Evolutionary conservation across 1,140 invertebrate species (phyloP).

Genomic region (Metopolophium dirhodum): DNA sequence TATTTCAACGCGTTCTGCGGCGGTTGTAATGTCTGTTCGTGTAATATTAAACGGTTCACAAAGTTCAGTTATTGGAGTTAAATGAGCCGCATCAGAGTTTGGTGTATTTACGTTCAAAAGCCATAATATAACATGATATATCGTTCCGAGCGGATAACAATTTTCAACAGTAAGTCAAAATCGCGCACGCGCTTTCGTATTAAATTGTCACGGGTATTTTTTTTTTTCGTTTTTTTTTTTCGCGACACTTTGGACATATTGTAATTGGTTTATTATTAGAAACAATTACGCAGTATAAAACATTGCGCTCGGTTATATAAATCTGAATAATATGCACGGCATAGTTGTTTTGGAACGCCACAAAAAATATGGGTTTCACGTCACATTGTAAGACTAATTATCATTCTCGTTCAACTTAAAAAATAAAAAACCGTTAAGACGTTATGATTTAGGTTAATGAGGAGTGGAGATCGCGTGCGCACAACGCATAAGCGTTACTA

Average conservation of each 20-base stretch:
- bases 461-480: neutral
- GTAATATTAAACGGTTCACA: neutral
- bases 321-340: neutral
- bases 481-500: neutral
- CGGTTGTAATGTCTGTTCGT: neutral
- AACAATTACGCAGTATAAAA: too few relatives aligned
- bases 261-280: neutral
- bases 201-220: neutral
- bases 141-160: neutral
- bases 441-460: constrained; percentile 1
- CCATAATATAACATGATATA: neutral
- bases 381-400: neutral
- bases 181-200: too few relatives aligned
- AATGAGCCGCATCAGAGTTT: neutral
- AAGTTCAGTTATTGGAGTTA: neutral
- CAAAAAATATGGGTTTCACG: neutral
- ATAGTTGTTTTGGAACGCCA: neutral
- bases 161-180: neutral
- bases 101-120: neutral
- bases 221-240: neutral
- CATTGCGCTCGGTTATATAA: neutral
- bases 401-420: neutral
- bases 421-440: neutral
- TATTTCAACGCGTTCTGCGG: neutral
- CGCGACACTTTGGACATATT: neutral